Conservation (phyloP, 2,888 invertebrate species). For the Drosophila subsilvestris region DNA sequence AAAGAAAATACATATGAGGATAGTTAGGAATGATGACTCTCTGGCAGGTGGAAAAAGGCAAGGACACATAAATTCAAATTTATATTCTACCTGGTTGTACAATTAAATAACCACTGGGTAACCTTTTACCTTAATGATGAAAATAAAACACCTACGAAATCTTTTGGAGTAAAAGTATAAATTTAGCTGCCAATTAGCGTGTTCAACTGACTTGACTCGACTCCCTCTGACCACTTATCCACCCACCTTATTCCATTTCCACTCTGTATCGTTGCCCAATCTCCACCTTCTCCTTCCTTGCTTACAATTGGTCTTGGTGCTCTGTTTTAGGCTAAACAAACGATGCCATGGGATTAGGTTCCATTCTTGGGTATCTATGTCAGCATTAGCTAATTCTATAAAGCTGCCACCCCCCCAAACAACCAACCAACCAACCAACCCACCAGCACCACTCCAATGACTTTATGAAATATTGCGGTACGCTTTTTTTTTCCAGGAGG, state of each 20-base stretch:
- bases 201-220: constrained; percentile 10
- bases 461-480: constrained; percentile 71
- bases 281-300: not conserved
- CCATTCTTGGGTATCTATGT: constrained; percentile 61
- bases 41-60: too few relatives aligned
- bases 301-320: constrained; percentile 30
- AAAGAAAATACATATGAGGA: too few relatives aligned
- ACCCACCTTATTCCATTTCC: not conserved
- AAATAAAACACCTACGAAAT: not conserved
- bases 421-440: constrained; percentile 3
- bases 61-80: not conserved
- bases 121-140: not conserved
- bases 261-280: constrained; percentile 9
- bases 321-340: constrained; percentile 60
- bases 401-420: constrained; percentile 11
- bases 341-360: constrained; percentile 61
- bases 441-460: constrained; percentile 15
- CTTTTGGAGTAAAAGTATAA: constrained; percentile 13
- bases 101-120: not conserved
- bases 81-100: too few relatives aligned
- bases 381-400: constrained; percentile 70
- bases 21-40: too few relatives aligned
- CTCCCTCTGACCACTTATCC: constrained; percentile 13
- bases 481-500: constrained; percentile 35
- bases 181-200: constrained; percentile 32